phyloP scores from a whole-genome alignment of 2,888 invertebrate species.

The Agonopterix subpropinquella region DNA sequence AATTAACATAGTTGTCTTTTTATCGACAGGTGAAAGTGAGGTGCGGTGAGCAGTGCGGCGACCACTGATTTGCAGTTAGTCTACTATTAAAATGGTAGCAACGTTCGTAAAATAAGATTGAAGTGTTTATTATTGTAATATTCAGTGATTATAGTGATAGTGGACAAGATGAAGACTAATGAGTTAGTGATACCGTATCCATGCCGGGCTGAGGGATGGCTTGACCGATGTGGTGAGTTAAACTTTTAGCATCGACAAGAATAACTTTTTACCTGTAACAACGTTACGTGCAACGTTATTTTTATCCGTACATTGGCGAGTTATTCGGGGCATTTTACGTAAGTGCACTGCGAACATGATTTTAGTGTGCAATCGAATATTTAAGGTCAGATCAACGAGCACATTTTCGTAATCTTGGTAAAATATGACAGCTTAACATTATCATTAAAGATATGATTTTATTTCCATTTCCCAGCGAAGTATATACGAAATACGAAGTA shows the following conservation, averaged over 20 bases:
- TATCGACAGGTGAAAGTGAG: slow-evolving; percentile 65
- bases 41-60: slow-evolving; percentile 23
- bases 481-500: too few relatives aligned
- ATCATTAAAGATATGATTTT: too few relatives aligned
- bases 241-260: neutral
- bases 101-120: slow-evolving; percentile 19
- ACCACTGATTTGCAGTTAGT: slow-evolving; percentile 10
- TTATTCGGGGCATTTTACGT: slow-evolving; percentile 60
- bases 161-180: slow-evolving; percentile 47
- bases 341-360: slow-evolving; percentile 39
- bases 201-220: slow-evolving; percentile 67
- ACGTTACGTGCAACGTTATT: slow-evolving; percentile 22
- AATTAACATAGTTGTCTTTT: slow-evolving; percentile 31
- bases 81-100: slow-evolving; percentile 34
- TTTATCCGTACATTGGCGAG: slow-evolving; percentile 36
- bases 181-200: slow-evolving; percentile 54
- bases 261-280: neutral
- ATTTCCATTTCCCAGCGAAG: too few relatives aligned
- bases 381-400: too few relatives aligned
- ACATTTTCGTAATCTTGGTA: too few relatives aligned
- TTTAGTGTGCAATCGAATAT: slow-evolving; percentile 23
- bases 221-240: slow-evolving; percentile 64
- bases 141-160: slow-evolving; percentile 10
- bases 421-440: too few relatives aligned
- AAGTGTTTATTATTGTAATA: slow-evolving; percentile 31